Conservation (phyloP, 2,888 invertebrate species). For the Antitype chi region DNA sequence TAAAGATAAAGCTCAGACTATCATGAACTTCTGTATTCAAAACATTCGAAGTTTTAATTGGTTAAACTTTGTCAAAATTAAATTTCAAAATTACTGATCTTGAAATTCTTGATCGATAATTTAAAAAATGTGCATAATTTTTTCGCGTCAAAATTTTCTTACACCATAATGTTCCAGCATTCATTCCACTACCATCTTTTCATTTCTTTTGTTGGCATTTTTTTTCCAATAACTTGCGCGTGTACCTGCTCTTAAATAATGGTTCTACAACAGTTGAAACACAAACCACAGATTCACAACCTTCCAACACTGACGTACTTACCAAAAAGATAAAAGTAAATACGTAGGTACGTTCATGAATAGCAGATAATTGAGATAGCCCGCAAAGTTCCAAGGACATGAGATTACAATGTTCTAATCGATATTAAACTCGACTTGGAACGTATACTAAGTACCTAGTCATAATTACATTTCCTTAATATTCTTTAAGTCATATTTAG, state of each 20-base stretch:
- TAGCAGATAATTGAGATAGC: slow-evolving; percentile 59
- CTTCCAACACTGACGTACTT: slow-evolving; percentile 19
- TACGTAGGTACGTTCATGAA: slow-evolving; percentile 25
- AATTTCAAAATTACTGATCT: slow-evolving; percentile 22
- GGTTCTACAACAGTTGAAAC: slow-evolving; percentile 34
- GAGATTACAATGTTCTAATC: slow-evolving; percentile 45
- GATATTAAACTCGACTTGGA: slow-evolving; percentile 48
- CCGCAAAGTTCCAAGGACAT: slow-evolving; percentile 57
- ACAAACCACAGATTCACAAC: slow-evolving; percentile 21
- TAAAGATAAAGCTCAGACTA: slow-evolving; percentile 2
- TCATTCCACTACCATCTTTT: slow-evolving; percentile 27
- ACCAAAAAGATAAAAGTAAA: slow-evolving; percentile 47
- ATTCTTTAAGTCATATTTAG: slow-evolving; percentile 49
- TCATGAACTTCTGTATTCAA: slow-evolving; percentile 9
- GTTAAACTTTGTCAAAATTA: slow-evolving; percentile 17
- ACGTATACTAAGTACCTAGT: slow-evolving; percentile 55
- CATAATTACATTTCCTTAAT: slow-evolving; percentile 25
- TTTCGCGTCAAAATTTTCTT: slow-evolving; percentile 18
- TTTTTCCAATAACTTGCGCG: slow-evolving; percentile 27
- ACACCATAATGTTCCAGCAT: slow-evolving; percentile 38
- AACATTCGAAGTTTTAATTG: slow-evolving; percentile 33
- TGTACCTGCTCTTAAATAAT: slow-evolving; percentile 66
- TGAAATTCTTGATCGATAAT: slow-evolving; percentile 33
- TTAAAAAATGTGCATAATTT: slow-evolving; percentile 55
- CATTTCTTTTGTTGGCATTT: slow-evolving; percentile 56